A percentile compares a stretch with the other conserved stretches of the same genome.
phyloP scores from a whole-genome alignment of 2,113 vertebrate genomes.

The Scartelaos histophorus region DNA sequence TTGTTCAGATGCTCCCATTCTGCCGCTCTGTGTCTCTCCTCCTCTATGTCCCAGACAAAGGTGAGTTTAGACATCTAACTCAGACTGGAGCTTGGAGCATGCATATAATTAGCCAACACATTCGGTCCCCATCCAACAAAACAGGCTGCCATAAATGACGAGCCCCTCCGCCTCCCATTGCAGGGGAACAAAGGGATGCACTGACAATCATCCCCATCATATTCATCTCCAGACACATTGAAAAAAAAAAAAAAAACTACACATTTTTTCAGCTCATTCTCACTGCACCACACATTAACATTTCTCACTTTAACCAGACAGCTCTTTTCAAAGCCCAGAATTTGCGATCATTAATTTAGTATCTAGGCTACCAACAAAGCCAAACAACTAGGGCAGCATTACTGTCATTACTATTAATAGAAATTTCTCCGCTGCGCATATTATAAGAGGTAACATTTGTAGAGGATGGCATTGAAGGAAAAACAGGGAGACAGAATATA shows the following conservation, averaged over 20 bases:
- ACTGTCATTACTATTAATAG: constrained; percentile 52
- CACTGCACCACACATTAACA: constrained; percentile 48
- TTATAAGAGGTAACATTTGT: constrained; percentile 32
- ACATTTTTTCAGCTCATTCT: constrained; percentile 47
- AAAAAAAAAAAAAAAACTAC: constrained; percentile 35
- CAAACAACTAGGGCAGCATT: constrained; percentile 50
- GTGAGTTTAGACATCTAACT: constrained; percentile 59
- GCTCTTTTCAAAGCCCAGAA: constrained; percentile 28
- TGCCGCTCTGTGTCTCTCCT: constrained; percentile 16
- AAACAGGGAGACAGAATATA: constrained; percentile 15
- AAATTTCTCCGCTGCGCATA: constrained; percentile 22
- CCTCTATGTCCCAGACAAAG: constrained; percentile 58
- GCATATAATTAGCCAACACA: constrained; percentile 54
- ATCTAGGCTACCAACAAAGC: constrained; percentile 53
- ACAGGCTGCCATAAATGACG: constrained; percentile 42
- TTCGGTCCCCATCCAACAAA: constrained; percentile 10
- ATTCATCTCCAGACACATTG: constrained; percentile 61
- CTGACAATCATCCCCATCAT: constrained; percentile 62
- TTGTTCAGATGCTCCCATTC: constrained; percentile 29
- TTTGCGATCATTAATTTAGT: constrained; percentile 52
- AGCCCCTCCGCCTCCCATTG: constrained; percentile 48
- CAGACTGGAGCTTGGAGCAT: constrained; percentile 42
- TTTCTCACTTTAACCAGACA: constrained; percentile 31
- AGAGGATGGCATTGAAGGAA: constrained; percentile 22
- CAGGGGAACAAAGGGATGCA: constrained; percentile 63